phyloP scores from a whole-genome alignment of 2,113 vertebrate species.

The Rhineura floridana region DNA sequence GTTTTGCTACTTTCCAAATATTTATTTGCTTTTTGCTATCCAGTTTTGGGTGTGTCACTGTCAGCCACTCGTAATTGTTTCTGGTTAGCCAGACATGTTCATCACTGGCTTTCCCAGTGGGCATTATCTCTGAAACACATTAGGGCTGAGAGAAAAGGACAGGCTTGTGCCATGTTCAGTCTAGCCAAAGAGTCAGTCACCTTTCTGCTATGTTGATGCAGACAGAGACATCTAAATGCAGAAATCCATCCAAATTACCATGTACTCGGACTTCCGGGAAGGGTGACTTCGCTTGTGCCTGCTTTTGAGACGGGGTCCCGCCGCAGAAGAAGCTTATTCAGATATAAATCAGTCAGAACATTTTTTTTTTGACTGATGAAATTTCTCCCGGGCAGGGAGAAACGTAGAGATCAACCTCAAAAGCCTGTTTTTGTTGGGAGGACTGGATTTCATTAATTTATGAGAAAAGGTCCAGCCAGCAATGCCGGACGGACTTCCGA shows the following conservation, averaged over 20 bases:
- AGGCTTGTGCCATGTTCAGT: conserved; percentile 17
- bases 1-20: conserved; percentile 34
- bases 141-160: conserved; percentile 20
- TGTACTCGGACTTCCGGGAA: too few species aligned
- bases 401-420: too few species aligned
- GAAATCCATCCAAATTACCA: conserved; percentile 23
- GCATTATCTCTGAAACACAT: conserved; percentile 44
- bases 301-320: too few species aligned
- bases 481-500: too few species aligned
- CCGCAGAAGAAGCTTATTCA: too few species aligned
- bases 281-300: too few species aligned
- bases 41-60: conserved; percentile 38
- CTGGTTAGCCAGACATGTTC: conserved; percentile 51
- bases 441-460: too few species aligned
- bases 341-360: too few species aligned
- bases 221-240: background rate
- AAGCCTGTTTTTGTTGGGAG: too few species aligned
- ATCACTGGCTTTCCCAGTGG: conserved; percentile 45
- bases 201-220: background rate
- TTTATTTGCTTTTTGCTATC: conserved; percentile 47
- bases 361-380: too few species aligned
- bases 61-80: conserved; percentile 42
- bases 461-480: too few species aligned
- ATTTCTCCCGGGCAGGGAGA: too few species aligned
- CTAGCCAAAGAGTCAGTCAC: background rate